phyloP scores from a whole-genome alignment of 1,140 invertebrate genomes.

The Aethina tumida region DNA sequence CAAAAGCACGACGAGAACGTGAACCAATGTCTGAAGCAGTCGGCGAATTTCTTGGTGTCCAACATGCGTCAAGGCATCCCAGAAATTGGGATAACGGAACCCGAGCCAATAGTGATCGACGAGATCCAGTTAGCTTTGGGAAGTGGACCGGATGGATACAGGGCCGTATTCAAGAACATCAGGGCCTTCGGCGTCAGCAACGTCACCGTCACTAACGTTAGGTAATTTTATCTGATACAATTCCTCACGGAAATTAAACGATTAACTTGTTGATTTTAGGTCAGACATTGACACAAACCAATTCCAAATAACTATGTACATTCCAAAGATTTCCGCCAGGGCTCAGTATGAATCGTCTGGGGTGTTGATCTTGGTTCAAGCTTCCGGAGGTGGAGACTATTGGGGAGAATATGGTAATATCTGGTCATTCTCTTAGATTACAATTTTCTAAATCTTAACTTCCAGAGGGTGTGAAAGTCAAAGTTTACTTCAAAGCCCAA shows the following conservation, averaged over 20 bases:
- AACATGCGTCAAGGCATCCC: constrained; percentile 55
- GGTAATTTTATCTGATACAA: constrained; percentile 37
- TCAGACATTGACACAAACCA: constrained; percentile 64
- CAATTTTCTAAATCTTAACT: constrained; percentile 6
- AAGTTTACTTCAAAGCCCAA: constrained; percentile 65
- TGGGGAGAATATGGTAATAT: constrained; percentile 73
- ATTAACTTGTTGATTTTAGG: constrained; percentile 37
- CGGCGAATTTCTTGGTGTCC: constrained; percentile 59
- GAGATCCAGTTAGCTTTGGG: constrained; percentile 69
- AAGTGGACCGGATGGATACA: constrained; percentile 64
- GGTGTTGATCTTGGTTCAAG: constrained; percentile 64
- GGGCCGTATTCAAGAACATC: constrained; percentile 65
- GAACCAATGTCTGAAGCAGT: constrained; percentile 58
- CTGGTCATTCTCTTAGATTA: not conserved
- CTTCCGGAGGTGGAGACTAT: constrained; percentile 71
- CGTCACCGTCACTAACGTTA: constrained; percentile 62
- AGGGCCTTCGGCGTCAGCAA: constrained; percentile 68
- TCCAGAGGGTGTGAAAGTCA: constrained; percentile 69
- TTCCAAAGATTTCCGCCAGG: constrained; percentile 63
- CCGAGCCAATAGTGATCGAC: constrained; percentile 67
- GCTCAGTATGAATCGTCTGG: constrained; percentile 70
- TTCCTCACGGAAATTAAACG: not conserved
- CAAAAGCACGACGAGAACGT: constrained; percentile 54
- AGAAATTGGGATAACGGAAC: constrained; percentile 51
- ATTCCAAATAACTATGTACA: constrained; percentile 64